Evolutionary conservation across 2,113 vertebrate genomes (phyloP).

Genomic region (Regulus satrapa): DNA sequence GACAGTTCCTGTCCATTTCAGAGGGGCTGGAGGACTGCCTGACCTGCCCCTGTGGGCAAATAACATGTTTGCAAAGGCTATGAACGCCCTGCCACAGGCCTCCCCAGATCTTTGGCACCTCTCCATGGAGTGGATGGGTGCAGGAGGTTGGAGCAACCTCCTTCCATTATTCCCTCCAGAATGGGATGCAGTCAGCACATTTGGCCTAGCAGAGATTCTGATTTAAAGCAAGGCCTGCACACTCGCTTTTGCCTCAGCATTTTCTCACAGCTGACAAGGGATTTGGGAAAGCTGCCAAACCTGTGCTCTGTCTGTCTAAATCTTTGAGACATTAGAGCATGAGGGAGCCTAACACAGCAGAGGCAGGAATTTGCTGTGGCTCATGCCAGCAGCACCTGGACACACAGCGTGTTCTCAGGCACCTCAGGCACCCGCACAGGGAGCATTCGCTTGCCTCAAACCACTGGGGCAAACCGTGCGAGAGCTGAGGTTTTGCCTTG

Average conservation of each 20-base stretch:
- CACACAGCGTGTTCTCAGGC: fast-evolving
- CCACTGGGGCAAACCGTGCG: fast-evolving
- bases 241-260: fast-evolving
- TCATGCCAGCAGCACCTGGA: neutral
- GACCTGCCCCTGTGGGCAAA: neutral
- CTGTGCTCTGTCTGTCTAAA: fast-evolving
- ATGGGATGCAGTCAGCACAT: neutral
- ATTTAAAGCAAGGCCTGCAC: neutral
- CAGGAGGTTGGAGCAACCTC: fast-evolving
- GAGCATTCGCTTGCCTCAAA: fast-evolving
- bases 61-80: fast-evolving
- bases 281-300: neutral
- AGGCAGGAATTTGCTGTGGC: neutral
- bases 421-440: neutral
- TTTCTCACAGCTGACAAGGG: neutral
- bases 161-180: neutral
- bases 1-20: too few relatives aligned
- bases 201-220: neutral
- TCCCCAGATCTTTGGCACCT: neutral
- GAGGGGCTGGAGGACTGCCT: neutral
- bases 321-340: neutral
- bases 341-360: fast-evolving
- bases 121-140: neutral
- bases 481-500: neutral
- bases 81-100: fast-evolving